Evolutionary conservation across 30 jellyfish, hydroid and myxozoan genomes (phyloP).

Genomic region (Morbakka virulenta): DNA sequence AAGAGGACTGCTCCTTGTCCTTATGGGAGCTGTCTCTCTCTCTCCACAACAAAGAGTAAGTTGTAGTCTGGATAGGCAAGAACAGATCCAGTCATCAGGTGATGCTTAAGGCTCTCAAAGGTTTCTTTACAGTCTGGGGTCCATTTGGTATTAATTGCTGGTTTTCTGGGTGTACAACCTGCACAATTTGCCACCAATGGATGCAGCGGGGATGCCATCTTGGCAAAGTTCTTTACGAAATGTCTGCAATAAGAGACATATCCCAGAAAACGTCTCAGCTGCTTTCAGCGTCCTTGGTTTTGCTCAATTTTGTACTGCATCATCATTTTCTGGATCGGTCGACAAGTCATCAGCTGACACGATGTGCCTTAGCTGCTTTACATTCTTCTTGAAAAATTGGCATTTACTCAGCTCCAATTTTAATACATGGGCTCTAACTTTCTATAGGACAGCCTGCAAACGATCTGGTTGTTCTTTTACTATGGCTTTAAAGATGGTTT

Average conservation of each 20-base stretch:
- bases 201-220: slow-evolving; percentile 31
- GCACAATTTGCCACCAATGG: slow-evolving; percentile 35
- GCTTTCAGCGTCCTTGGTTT: no score
- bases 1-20: slow-evolving; percentile 50
- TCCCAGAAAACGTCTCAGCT: no score
- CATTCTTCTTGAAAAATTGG: no score
- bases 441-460: slow-evolving; percentile 37
- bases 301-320: no score
- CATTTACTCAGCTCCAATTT: slow-evolving; percentile 56
- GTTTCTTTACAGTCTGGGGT: slow-evolving; percentile 26
- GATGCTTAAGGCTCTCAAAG: slow-evolving; percentile 6
- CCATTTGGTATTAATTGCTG: slow-evolving; percentile 32
- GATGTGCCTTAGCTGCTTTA: no score
- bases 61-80: slow-evolving; percentile 57
- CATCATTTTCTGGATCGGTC: no score
- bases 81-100: slow-evolving; percentile 30
- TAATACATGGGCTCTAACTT: slow-evolving; percentile 40
- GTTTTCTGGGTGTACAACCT: background rate
- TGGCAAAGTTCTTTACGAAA: no score
- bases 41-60: slow-evolving; percentile 27
- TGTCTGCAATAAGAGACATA: no score
- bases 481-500: slow-evolving; percentile 9
- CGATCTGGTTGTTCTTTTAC: slow-evolving; percentile 41
- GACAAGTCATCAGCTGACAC: no score
- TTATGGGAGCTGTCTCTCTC: slow-evolving; percentile 13